Base-by-base conservation (phyloP, 2,113 vertebrate genomes). In the Plectropomus leopardus region DNA sequence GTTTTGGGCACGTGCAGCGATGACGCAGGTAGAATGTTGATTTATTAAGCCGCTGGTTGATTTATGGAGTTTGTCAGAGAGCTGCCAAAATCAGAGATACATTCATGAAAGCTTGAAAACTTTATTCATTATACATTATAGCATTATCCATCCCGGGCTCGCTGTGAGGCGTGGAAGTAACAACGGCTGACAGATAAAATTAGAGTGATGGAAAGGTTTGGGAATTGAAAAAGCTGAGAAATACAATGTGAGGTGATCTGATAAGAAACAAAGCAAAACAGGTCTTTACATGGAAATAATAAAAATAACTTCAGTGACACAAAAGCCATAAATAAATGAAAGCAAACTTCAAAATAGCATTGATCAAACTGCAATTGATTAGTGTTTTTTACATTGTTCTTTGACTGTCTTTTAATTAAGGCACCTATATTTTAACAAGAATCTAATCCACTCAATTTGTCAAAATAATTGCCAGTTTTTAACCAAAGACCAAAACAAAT, bases 111-210 rank as follows among this genome's bases (percentile, higher is more conserved):
- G 67, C 77, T 75, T 51, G 60, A 74, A 70, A 78, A 91, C 54
- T 71, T 64, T 60, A 86, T 89, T 72, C 77, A 87, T 91, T 80
- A 80, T 82, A 82, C 70, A 89, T 91, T 58, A 80, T 28, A 76
- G 73, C 67, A 64, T 88, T 64, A 68, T 6, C 45, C 59, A 53
- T 60, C 28, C 10, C n/a, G 0, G 59, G 28, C 64, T 72, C 7
- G 24, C 15, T 1, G 15, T 21, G 74, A 59, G 14, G 7, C 21
- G 6, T 53, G 60, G 44, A 59, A 57, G 76, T 59, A 77, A 61
- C 81, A 84, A 28, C 67, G 71, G 17, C 72, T 84, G 80, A 76
- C 60, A 11, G 72, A 80, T 76, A 57, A 61, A 50, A 76, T 79
- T 77, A 77, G 30, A 71, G 72, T 80, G 89, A 91, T 76, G 54